Evolutionary conservation across 2,888 invertebrate genomes (phyloP).

Genomic region (Acrocyrtus sp.): DNA sequence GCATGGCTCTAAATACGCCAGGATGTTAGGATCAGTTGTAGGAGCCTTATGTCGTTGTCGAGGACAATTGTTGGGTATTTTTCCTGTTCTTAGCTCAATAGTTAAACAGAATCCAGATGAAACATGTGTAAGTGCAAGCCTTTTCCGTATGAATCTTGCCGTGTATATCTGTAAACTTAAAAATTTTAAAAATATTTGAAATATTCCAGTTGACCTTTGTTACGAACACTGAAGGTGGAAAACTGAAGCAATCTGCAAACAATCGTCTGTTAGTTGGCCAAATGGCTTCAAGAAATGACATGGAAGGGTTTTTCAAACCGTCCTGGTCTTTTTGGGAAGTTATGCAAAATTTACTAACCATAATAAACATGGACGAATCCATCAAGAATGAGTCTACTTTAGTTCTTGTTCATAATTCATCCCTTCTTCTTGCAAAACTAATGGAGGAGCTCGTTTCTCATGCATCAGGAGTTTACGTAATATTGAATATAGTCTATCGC

Average conservation of each 20-base stretch:
- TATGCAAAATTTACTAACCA: constrained; percentile 81
- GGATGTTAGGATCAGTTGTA: constrained; percentile 60
- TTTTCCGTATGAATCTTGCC: too few relatives aligned
- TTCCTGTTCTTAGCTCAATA: constrained; percentile 60
- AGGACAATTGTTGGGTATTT: constrained; percentile 61
- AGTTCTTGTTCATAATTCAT: constrained; percentile 68
- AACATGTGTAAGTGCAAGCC: constrained; percentile 53
- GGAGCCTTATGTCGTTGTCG: constrained; percentile 61
- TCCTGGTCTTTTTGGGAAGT: constrained; percentile 82
- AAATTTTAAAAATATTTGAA: too few relatives aligned
- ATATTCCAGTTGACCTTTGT: constrained; percentile 62
- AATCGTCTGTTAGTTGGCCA: constrained; percentile 61
- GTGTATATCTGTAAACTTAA: too few relatives aligned
- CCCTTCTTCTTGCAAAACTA: constrained; percentile 76
- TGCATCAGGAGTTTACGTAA: constrained; percentile 78
- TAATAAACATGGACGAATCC: constrained; percentile 82
- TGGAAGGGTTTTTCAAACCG: constrained; percentile 61
- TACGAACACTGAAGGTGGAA: constrained; percentile 61
- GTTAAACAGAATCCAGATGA: constrained; percentile 60
- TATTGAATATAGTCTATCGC: not conserved
- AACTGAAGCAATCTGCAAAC: constrained; percentile 58
- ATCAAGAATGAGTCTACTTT: constrained; percentile 68
- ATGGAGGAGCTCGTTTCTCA: constrained; percentile 88
- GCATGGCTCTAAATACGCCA: constrained; percentile 57
- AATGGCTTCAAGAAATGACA: constrained; percentile 60